Evolutionary conservation across 2,113 vertebrate species (phyloP).

Genomic region (Myotis lucifugus): DNA sequence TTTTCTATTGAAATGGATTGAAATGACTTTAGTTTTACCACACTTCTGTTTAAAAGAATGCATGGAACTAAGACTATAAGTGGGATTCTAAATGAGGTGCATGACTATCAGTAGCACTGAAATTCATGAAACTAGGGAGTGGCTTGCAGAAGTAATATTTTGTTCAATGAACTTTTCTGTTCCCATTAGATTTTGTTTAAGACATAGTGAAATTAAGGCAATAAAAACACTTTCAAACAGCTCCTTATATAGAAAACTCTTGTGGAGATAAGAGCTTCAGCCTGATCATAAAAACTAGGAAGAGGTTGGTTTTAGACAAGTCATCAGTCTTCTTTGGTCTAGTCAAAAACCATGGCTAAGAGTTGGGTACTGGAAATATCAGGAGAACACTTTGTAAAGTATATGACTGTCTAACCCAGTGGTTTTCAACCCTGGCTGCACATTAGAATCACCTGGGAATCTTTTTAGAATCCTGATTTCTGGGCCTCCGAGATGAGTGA

Average conservation of each 20-base stretch:
- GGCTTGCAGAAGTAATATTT: not conserved
- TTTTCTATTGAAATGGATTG: not conserved
- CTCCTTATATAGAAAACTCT: not conserved
- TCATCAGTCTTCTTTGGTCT: not conserved
- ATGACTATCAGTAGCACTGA: not conserved
- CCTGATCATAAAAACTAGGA: not conserved
- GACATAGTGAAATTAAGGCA: not conserved
- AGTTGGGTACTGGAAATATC: not conserved
- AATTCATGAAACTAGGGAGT: not conserved
- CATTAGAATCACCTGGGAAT: no score
- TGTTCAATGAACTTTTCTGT: not conserved
- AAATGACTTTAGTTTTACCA: not conserved
- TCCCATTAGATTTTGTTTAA: not conserved
- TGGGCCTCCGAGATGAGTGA: not conserved
- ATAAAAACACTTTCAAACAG: not conserved
- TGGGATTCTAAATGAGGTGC: not conserved
- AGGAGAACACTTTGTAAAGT: not conserved
- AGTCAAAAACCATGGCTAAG: not conserved
- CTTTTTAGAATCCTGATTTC: no score
- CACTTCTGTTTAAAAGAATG: not conserved
- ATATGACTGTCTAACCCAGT: not conserved
- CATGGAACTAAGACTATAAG: not conserved
- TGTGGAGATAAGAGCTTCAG: not conserved
- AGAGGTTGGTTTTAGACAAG: not conserved
- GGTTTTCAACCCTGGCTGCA: no score